These are phyloP conservation scores for Glaucomys volans DNA, from an alignment of 2,113 vertebrate species.

Conservation along the genomic window DNA sequence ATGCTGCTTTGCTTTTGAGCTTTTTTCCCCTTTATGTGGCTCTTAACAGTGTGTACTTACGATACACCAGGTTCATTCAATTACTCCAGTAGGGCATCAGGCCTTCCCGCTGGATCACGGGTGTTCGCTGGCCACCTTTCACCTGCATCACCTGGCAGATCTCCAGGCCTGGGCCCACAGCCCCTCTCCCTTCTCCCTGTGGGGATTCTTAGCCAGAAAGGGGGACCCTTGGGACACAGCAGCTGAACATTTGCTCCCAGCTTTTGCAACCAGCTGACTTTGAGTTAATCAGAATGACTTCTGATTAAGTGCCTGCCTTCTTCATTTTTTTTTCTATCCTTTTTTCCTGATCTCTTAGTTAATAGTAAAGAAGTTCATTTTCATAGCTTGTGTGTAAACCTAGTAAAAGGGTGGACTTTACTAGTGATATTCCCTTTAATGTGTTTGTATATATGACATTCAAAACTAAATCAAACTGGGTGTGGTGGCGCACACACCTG, in stretches of 20 bases:
- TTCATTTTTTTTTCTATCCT: background rate
- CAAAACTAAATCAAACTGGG: background rate
- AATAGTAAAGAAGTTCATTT: conserved; percentile 11
- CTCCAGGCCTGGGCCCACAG: background rate
- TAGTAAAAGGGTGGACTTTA: background rate
- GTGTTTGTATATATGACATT: background rate
- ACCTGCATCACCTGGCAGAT: background rate
- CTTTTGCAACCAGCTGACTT: background rate
- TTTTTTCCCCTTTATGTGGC: background rate
- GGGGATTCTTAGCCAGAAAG: background rate
- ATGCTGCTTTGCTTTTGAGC: conserved; percentile 22
- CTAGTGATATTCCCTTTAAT: background rate
- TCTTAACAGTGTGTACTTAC: background rate
- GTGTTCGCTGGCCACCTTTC: background rate
- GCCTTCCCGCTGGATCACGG: background rate
- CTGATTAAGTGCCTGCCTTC: conserved; percentile 67
- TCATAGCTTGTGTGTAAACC: background rate
- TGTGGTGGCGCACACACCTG: no score
- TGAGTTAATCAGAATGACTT: background rate
- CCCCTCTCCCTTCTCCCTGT: background rate
- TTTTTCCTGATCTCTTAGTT: background rate
- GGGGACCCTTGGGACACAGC: background rate
- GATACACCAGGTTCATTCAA: background rate
- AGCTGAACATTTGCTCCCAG: background rate
- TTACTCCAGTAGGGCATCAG: background rate